phyloP scores from a whole-genome alignment of 2,113 vertebrate species.

The Aix galericulata region DNA sequence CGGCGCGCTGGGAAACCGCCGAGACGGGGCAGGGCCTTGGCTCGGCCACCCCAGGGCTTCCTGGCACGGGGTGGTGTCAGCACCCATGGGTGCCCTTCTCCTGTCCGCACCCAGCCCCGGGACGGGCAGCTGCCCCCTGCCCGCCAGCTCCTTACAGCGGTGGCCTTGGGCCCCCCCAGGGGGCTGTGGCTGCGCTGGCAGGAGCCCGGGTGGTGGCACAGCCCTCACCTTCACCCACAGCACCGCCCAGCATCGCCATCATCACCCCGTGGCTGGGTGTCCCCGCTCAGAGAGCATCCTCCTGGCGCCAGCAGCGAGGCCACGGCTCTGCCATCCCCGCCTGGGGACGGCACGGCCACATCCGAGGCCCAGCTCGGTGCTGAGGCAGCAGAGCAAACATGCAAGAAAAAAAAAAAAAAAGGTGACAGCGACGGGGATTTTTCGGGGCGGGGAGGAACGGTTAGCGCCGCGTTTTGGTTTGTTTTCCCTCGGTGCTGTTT shows the following conservation, averaged over 20 bases:
- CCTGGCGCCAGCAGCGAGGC: rapidly evolving
- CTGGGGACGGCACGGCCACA: background rate
- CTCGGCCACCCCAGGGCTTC: background rate
- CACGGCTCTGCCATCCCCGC: no score
- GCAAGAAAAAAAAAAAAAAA: background rate
- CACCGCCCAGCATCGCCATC: rapidly evolving
- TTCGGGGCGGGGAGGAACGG: background rate
- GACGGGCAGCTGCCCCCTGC: no score
- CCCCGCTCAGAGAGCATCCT: background rate
- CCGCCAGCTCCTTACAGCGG: no score
- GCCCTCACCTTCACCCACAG: rapidly evolving
- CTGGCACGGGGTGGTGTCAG: background rate
- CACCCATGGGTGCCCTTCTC: background rate
- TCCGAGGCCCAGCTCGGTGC: rapidly evolving
- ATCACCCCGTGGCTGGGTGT: rapidly evolving
- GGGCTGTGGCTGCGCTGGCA: background rate
- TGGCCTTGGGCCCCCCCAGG: background rate
- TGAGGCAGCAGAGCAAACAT: background rate
- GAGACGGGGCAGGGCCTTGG: background rate
- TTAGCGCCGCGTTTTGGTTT: background rate
- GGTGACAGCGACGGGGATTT: background rate
- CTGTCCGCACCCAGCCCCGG: background rate
- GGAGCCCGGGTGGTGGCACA: background rate
- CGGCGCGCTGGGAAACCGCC: background rate
- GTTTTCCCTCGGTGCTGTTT: background rate